Evolutionary conservation across 1,140 invertebrate genomes (phyloP).

Genomic region (Euwallacea similis): DNA sequence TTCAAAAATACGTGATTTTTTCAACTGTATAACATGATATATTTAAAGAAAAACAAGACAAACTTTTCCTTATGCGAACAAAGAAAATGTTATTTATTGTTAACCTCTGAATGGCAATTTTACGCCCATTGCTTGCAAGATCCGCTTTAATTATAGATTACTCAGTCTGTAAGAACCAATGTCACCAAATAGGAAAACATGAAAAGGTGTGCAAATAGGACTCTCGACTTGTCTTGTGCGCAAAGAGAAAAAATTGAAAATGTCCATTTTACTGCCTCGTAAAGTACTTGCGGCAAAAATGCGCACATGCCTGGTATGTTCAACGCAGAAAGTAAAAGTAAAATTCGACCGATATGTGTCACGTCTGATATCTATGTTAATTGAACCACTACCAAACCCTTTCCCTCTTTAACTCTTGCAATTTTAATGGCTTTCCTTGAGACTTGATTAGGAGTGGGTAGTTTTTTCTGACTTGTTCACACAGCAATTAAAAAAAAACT

Average conservation of each 20-base stretch:
- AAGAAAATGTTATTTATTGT: background rate
- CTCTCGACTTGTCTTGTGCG: too few relatives aligned
- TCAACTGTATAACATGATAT: too few relatives aligned
- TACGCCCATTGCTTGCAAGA: conserved; percentile 3
- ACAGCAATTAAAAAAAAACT: too few relatives aligned
- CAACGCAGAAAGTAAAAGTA: conserved; percentile 17
- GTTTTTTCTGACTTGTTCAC: background rate
- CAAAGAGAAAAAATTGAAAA: too few relatives aligned
- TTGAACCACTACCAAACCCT: conserved; percentile 7
- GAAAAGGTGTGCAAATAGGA: too few relatives aligned
- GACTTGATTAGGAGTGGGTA: conserved; percentile 1
- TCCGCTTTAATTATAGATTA: conserved; percentile 4
- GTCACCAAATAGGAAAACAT: too few relatives aligned
- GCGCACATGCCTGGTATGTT: background rate
- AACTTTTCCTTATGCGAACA: background rate
- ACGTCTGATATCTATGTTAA: conserved; percentile 18
- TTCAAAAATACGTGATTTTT: too few relatives aligned
- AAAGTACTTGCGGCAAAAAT: background rate
- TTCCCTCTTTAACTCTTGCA: background rate
- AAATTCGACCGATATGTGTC: conserved; percentile 15
- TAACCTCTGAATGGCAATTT: background rate
- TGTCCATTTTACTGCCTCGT: too few relatives aligned
- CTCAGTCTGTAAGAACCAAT: background rate
- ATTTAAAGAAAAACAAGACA: background rate
- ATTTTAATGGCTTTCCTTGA: background rate